phyloP scores from a whole-genome alignment of 37 sponge, comb jelly and placozoan genomes.

The Tethya wilhelma region DNA sequence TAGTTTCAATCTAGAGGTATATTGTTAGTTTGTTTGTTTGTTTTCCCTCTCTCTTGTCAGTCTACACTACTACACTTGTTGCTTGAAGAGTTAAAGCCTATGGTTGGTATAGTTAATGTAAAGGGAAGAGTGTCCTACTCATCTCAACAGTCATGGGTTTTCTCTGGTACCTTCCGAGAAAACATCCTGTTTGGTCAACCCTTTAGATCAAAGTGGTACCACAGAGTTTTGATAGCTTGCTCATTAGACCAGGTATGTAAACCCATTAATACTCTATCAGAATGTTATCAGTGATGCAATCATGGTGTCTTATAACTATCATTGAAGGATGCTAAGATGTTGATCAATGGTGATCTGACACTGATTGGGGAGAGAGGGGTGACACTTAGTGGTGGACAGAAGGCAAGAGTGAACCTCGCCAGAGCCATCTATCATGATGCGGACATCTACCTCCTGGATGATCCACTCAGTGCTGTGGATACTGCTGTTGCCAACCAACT shows the following conservation, averaged over 20 bases:
- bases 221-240: conserved; percentile 66
- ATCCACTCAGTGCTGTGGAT: conserved; percentile 90
- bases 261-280: too few species aligned
- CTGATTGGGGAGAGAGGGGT: conserved; percentile 90
- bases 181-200: conserved; percentile 75
- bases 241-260: conserved; percentile 57
- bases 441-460: conserved; percentile 84
- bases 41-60: conserved; percentile 11
- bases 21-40: too few species aligned
- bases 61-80: conserved; percentile 70
- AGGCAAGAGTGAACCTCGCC: conserved; percentile 89
- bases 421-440: conserved; percentile 79
- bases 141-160: conserved; percentile 79
- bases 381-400: conserved; percentile 95
- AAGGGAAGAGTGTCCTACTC: conserved; percentile 61
- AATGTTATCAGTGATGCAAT: too few species aligned
- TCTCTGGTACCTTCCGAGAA: conserved; percentile 73
- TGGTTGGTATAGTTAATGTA: conserved; percentile 40
- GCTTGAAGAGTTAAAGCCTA: conserved; percentile 55
- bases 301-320: too few species aligned
- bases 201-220: conserved; percentile 33
- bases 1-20: too few species aligned
- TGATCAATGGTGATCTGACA: conserved; percentile 84
- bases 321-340: conserved; percentile 72
- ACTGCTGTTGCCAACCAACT: conserved; percentile 65